These are phyloP conservation scores for Deroplatys truncata DNA, from an alignment of 2,888 invertebrate genomes.

Conservation along the genomic window DNA sequence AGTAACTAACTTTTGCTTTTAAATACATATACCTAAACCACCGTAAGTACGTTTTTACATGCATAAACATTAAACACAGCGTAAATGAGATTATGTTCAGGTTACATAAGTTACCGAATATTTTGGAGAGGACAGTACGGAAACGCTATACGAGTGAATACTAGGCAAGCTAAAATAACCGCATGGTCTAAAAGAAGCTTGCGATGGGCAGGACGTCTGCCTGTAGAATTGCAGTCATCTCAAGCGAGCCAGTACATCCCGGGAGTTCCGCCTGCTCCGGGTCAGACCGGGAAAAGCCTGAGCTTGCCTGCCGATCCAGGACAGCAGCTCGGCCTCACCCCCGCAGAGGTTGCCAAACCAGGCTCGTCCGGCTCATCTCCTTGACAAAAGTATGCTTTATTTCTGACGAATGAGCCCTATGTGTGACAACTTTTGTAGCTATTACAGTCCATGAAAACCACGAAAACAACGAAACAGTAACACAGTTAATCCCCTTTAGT, in stretches of 20 bases:
- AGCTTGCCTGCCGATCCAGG: background rate
- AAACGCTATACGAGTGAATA: constrained; percentile 14
- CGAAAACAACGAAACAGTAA: background rate
- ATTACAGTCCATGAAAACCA: background rate
- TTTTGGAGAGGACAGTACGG: constrained; percentile 6
- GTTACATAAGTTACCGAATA: background rate
- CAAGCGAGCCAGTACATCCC: background rate
- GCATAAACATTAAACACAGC: too few species aligned
- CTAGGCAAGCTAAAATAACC: constrained; percentile 24
- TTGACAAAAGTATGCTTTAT: background rate
- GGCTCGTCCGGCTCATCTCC: background rate
- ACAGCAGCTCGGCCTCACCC: background rate
- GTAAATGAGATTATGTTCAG: background rate
- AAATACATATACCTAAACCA: too few species aligned
- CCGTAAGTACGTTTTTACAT: too few species aligned
- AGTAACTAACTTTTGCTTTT: too few species aligned
- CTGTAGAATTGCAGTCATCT: background rate
- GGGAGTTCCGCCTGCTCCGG: background rate
- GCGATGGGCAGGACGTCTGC: background rate
- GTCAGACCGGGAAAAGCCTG: background rate
- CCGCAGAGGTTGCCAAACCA: background rate
- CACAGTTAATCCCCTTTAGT: too few species aligned
- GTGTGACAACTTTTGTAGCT: background rate
- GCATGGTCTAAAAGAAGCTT: constrained; percentile 11
- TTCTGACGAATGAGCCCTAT: background rate